Base-by-base conservation (phyloP, 2,113 vertebrate genomes). In the Glaucomys volans region DNA sequence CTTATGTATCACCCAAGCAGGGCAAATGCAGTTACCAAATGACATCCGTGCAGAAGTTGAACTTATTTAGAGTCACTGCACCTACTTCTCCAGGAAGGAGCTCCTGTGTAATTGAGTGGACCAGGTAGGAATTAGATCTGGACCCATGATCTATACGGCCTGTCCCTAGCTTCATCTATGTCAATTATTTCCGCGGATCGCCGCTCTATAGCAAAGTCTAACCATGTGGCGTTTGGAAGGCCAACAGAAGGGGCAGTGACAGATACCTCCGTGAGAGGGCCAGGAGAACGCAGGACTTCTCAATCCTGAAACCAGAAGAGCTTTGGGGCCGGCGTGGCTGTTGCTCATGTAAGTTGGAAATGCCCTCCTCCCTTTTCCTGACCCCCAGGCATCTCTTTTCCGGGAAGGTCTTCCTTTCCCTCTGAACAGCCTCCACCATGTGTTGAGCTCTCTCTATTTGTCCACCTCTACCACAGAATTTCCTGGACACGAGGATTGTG, bases 81-180 rank as follows among this genome's bases (percentile, higher is more conserved):
- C 96, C 92, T 87, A 71, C 87, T 89, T 95, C 95, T 95, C 95
- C 96, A 86, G 96, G 32, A 64, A 95, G 94, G 81, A 66, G 62
- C 94, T 77, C 84, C 94, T 20, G 62, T 0, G 96, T 97, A 94
- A 97, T 97, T 97, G 97, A 97, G 97, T 97, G 96, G 95, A 28
- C 94, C 62, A 3, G 87, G 87, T 72, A n/a, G 94, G 97, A 97
- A 97, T 97, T 96, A 97, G 96, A 95, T 97, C 95, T 96, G 96
- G 84, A 71, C 47, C 87, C 67, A 28, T 97, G 97, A 97, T 97
- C 87, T 97, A 88, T 88, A 64, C n/a, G 69, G 94, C 92, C 90
- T 82, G 87, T 69, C 92, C 18, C 3, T 18, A 87, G 95, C 90
- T 97, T 94, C 28, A 95, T 98, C 97, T 96, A 26, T 64, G 97